Base-by-base conservation (phyloP, 2,797 vertebrate genomes). In the Melopsittacus undulatus region DNA sequence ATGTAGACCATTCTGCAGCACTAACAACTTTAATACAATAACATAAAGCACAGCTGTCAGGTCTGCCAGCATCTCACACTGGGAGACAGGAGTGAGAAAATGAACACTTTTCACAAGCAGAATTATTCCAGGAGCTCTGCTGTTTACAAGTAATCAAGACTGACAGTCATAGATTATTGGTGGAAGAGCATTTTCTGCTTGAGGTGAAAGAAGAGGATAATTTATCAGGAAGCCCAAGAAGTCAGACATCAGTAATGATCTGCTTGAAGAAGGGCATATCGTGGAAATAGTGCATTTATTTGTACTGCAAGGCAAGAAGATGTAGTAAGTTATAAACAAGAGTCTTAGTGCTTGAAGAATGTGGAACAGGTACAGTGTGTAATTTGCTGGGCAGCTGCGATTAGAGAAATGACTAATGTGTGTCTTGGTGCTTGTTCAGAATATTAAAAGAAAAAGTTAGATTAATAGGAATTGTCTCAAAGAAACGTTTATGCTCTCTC, bases 131-230 rank as follows among this genome's bases (percentile, higher is more conserved):
- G 97, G 95, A 95, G 87, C 78, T 83, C 90, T 67, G 45, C 89
- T 94, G 69, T 95, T 97, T 97, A 88, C 85, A 96, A 95, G 87
- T 96, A 96, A 97, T 96, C 91, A 96, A 72, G 97, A 94, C 85
- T 96, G 94, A 94, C 90, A 96, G 91, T 84, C 84, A 90, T 92
- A 93, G 95, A 92, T 97, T 97, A 83, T 89, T 59, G 45, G 91
- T 91, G 95, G 89, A 97, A 92, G 90, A 95, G 59, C 24, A 83
- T 93, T 96, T 97, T 97, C 95, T 96, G 93, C 97, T 97, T 79
- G 81, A 97, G 90, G 95, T 97, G 94, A 97, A 96, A 97, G 83
- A 95, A 77, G 92, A 90, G 89, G 87, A 73, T 94, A 94, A 97
- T 97, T 98, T 92, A 92, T 94, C 83, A 95, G 88, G 88, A 94